Conservation (phyloP, 2,888 invertebrate species). For the Nemapogon koenigi region DNA sequence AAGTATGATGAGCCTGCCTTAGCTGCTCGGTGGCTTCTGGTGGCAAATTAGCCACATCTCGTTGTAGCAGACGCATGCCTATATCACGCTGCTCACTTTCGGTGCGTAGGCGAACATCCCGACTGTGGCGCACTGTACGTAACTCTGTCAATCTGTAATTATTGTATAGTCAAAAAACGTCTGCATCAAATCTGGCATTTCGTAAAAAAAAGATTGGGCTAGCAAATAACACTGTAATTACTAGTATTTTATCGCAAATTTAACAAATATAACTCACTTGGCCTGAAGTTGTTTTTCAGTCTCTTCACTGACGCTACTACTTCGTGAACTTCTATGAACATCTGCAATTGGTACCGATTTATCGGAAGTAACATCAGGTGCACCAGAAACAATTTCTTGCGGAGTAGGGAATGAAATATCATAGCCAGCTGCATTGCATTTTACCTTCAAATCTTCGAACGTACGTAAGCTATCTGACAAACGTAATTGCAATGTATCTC, state of each 20-base stretch:
- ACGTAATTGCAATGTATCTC: constrained; percentile 83
- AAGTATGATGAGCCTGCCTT: constrained; percentile 76
- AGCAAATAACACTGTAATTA: no score
- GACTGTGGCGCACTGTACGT: constrained; percentile 75
- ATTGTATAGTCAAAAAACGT: background rate
- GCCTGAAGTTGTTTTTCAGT: constrained; percentile 51
- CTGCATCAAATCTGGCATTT: background rate
- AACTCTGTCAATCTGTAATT: constrained; percentile 71
- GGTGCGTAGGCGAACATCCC: constrained; percentile 76
- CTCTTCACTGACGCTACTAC: constrained; percentile 48
- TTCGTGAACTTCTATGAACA: constrained; percentile 41
- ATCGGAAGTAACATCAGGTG: constrained; percentile 33
- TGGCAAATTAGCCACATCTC: constrained; percentile 75
- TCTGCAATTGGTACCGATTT: constrained; percentile 31
- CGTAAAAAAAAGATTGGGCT: background rate
- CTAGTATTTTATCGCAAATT: no score
- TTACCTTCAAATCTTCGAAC: constrained; percentile 64
- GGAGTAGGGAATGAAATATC: constrained; percentile 31
- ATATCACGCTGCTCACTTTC: constrained; percentile 79
- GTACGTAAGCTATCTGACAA: constrained; percentile 81
- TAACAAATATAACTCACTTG: constrained; percentile 52
- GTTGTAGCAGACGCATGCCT: constrained; percentile 76
- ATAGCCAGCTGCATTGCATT: constrained; percentile 28
- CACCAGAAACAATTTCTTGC: constrained; percentile 32
- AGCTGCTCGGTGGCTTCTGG: constrained; percentile 76